Base-by-base conservation (phyloP, 1,140 invertebrate genomes). In the Drosophila nigromelanica region DNA sequence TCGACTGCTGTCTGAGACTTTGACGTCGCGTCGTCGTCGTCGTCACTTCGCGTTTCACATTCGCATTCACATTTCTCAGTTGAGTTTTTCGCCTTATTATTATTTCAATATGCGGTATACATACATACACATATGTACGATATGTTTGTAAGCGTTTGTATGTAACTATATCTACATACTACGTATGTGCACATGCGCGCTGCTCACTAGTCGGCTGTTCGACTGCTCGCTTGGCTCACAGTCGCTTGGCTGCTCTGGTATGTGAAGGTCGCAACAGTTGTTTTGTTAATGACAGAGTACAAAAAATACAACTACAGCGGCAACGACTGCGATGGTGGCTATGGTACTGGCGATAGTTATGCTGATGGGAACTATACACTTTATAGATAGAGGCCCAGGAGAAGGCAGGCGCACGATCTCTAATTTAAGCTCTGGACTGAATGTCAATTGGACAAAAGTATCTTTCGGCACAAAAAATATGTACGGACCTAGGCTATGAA, bases 261-360 rank as follows among this genome's bases (percentile, higher is more conserved):
- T 91, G 90, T 80, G 90, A 91, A 91, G 90, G 90, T 91, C 90
- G 90, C 89, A 91, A 85, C 89, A 91, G 90, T 91, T 91, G 90
- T 91, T 91, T 91, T 91, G 81, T 91, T 91, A 91, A 91, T 91
- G 89, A 91, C 90, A 91, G 90, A 82, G 73, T 82, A 87, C 79
- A 78, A 77, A 72, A 55, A 68, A 74, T 69, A 80, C 66, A 24
- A 60, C 27, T 12, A 58, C 43, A 14, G 5, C 24, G 27, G 21
- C 51, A 8, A 6, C 42, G 7, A 24, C 51, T 12, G 30, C 40
- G 15, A 50, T 61, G 35, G 18, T 27, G 27, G 27, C 21, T 24
- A 47, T 33, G 50, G 40, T 54, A 47, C 66, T 72, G 69, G 45
- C 39, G 12, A 56, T 71, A 52, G 56, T 58, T 51, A 30, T 58